Evolutionary conservation across 2,113 vertebrate species (phyloP), one percentile per base, ranked within the genome.

Genomic region (Stictonetta naevosa): DNA sequence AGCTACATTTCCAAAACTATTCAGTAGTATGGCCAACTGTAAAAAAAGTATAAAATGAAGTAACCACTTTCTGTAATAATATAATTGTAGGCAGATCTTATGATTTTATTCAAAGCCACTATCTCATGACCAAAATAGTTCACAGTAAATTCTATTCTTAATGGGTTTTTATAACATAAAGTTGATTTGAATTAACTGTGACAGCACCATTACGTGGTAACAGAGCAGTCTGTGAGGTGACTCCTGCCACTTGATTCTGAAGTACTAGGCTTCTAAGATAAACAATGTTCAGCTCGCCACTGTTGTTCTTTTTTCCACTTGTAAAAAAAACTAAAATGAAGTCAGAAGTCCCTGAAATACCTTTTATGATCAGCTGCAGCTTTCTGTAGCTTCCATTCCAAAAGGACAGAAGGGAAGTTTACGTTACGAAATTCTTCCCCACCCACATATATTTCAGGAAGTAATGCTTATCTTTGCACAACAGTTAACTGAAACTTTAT

Each of bases 211-310:
- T 31, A 34, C 16, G 6, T 5, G 19, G 28, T 28, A 59, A 46
- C 4, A 5, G 25, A 71, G 40, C 20, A 11, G 34, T 11, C 1
- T 22, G 15, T 2, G 1, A 69, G 34, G 14, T 7, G 5, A 53
- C 20, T 71, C 36, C 23, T 55, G 58, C n/a, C 71, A 66, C 26
- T 55, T 17, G 20, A 26, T 23, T 46, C 50, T 29, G 12, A 46
- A 48, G 40, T 3, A 19, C 1, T 6, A 17, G 7, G 31, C 26
- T 38, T 28, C 38, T 4, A 14, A 90, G n/a, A 28, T 9, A 11
- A 19, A 69, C 15, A 20, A 28, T 0, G 6, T 44, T n/a, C 20
- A 63, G 34, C 26, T 50, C 50, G 10, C 7, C 0, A 0, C 42
- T 56, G 25, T 26, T 52, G 21, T 2, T 23, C n/a, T 25, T 50